Evolutionary conservation across 2,113 vertebrate genomes (phyloP).

Genomic region (Gallinago media): DNA sequence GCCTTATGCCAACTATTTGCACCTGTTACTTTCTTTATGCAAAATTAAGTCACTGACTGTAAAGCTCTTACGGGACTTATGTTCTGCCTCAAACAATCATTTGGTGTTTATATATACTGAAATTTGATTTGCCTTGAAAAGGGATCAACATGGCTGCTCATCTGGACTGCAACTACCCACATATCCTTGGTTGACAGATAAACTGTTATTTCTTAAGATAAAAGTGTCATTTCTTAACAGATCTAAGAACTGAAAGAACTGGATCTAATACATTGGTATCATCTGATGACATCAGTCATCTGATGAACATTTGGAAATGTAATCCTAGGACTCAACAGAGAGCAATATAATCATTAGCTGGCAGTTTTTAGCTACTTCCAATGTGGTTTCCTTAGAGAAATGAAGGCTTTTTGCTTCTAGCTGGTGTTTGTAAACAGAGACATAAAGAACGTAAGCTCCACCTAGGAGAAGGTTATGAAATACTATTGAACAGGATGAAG

Average conservation of each 20-base stretch:
- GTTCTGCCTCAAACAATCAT: slow-evolving; percentile 28
- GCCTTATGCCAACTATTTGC: slow-evolving; percentile 40
- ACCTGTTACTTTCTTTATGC: slow-evolving; percentile 54
- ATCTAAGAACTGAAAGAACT: neutral
- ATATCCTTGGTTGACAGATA: neutral
- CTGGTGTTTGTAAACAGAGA: neutral
- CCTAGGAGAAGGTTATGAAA: neutral
- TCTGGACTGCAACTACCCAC: neutral
- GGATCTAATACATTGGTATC: neutral
- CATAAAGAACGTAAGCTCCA: neutral
- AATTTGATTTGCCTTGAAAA: slow-evolving; percentile 22
- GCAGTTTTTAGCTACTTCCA: neutral
- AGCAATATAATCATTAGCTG: neutral
- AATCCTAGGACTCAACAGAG: neutral
- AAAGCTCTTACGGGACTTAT: neutral
- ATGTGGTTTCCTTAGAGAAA: neutral
- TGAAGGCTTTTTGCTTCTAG: neutral
- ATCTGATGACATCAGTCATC: neutral
- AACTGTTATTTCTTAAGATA: neutral
- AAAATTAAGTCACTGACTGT: slow-evolving; percentile 19
- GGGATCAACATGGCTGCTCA: neutral
- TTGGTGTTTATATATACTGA: neutral
- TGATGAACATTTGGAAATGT: neutral
- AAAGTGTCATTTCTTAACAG: neutral
- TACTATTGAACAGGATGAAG: neutral